Evolutionary conservation across 2,113 vertebrate species (phyloP).

Genomic region (Tenebrosternarchus preto): DNA sequence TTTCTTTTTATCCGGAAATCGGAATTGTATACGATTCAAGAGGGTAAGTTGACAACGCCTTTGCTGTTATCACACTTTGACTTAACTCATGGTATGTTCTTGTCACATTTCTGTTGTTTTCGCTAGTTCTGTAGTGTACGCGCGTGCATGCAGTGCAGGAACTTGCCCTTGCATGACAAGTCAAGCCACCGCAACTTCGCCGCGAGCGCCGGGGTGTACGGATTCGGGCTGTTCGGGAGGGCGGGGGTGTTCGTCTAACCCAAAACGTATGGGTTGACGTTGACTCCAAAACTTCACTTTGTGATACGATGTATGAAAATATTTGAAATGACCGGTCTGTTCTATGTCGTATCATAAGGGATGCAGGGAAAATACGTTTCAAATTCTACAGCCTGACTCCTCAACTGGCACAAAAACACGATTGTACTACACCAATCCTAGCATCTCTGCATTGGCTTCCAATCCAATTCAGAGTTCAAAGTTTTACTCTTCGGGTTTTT

Average conservation of each 20-base stretch:
- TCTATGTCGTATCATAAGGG: background rate
- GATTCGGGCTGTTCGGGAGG: background rate
- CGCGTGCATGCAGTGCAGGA: background rate
- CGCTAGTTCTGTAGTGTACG: background rate
- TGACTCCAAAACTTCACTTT: background rate
- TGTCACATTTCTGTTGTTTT: background rate
- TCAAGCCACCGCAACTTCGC: background rate
- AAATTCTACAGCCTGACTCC: too few species aligned
- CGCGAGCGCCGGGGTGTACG: background rate
- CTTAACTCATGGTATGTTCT: background rate
- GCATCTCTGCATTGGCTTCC: too few species aligned
- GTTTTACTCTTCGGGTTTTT: too few species aligned
- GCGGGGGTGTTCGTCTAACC: background rate
- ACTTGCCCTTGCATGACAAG: slow-evolving; percentile 28
- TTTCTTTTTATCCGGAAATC: too few species aligned
- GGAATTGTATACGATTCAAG: background rate
- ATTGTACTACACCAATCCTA: too few species aligned
- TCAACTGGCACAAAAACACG: too few species aligned
- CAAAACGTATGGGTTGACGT: background rate
- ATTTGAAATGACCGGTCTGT: background rate
- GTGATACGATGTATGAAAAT: background rate
- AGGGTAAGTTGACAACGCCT: background rate
- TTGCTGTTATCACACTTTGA: too few species aligned
- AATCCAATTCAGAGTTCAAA: too few species aligned
- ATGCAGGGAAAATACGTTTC: background rate